phyloP scores from a whole-genome alignment of 2,113 vertebrate genomes.

The Triplophysa siluroides region DNA sequence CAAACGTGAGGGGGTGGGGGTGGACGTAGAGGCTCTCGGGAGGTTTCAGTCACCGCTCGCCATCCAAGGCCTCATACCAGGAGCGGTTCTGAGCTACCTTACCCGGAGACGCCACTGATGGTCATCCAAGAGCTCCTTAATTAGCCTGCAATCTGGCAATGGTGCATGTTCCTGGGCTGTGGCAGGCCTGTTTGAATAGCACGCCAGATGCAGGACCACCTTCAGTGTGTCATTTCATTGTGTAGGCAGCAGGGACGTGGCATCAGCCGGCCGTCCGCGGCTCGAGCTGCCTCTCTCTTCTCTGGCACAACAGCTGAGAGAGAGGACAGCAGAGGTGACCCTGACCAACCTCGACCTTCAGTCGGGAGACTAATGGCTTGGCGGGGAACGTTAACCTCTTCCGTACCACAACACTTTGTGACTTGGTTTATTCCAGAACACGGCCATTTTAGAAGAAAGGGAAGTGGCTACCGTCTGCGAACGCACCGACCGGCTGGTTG shows the following conservation, averaged over 20 bases:
- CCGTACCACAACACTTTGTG: not conserved
- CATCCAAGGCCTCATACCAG: conserved; percentile 47
- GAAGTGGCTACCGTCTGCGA: not conserved
- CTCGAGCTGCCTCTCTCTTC: conserved; percentile 23
- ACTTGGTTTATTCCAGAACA: not conserved
- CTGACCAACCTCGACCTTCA: conserved; percentile 61
- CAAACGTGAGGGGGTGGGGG: not conserved
- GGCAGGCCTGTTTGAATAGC: conserved; percentile 75
- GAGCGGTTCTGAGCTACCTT: conserved; percentile 66
- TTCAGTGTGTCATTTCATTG: conserved; percentile 78
- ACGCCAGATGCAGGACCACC: conserved; percentile 80
- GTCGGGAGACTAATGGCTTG: conserved; percentile 45
- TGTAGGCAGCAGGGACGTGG: conserved; percentile 68
- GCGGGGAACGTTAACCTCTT: conserved; percentile 31
- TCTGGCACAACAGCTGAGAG: conserved; percentile 56
- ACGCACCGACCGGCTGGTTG: no score
- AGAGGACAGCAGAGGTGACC: conserved; percentile 55
- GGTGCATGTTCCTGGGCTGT: conserved; percentile 75
- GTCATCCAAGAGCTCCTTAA: conserved; percentile 83
- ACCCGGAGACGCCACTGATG: conserved; percentile 79
- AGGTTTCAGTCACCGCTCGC: conserved; percentile 30
- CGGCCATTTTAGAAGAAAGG: not conserved
- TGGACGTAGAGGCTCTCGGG: conserved; percentile 31
- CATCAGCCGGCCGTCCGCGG: conserved; percentile 38
- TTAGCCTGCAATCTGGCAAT: conserved; percentile 80